These are phyloP conservation scores for Buphagus erythrorhynchus DNA, from an alignment of 2,797 vertebrate species.

Conservation along the genomic window DNA sequence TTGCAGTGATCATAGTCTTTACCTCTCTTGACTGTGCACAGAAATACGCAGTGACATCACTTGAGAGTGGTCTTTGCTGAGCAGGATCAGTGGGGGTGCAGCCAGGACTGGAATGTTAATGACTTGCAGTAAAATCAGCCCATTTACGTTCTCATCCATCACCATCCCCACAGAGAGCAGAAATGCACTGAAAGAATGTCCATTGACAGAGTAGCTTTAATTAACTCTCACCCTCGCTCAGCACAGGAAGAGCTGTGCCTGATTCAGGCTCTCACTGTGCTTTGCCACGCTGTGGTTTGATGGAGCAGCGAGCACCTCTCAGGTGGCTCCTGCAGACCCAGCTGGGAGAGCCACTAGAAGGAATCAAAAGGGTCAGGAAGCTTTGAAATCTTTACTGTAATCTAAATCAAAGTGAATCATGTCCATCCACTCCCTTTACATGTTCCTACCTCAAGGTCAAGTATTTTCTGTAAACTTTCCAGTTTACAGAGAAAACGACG, in stretches of 20 bases:
- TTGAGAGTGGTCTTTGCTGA: background rate
- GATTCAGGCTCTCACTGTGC: background rate
- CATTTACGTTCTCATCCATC: background rate
- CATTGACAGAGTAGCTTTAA: background rate
- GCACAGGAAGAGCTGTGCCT: background rate
- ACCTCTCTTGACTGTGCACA: background rate
- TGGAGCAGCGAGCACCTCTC: background rate
- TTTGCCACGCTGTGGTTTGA: background rate
- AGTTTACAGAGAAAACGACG: rapidly evolving
- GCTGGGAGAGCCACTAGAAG: background rate
- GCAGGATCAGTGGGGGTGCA: background rate
- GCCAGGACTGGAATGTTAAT: background rate
- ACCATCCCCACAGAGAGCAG: background rate
- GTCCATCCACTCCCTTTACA: background rate
- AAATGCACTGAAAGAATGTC: background rate
- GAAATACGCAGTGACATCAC: background rate
- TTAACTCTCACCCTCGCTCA: background rate
- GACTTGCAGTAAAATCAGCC: background rate
- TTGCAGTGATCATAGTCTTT: background rate
- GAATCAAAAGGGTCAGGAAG: background rate
- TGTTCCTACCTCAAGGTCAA: conserved; percentile 4
- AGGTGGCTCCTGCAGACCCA: background rate
- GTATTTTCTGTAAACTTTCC: background rate
- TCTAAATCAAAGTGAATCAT: conserved; percentile 18
- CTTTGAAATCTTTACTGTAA: conserved; percentile 30